Evolutionary conservation across 2,888 invertebrate species (phyloP).

Genomic region (Synergus gifuensis): DNA sequence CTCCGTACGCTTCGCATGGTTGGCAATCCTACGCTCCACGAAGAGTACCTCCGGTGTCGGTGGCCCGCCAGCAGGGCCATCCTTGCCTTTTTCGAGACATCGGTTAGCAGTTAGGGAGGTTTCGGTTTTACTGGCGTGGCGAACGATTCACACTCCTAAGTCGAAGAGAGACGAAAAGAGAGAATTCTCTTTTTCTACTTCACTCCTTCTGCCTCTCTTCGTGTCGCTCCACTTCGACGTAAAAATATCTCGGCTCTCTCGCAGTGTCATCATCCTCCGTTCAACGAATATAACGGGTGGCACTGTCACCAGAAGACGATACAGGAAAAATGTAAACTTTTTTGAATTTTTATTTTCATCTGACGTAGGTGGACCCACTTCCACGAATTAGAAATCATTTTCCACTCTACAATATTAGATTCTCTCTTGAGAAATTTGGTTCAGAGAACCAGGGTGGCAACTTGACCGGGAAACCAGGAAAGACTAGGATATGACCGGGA

Average conservation of each 20-base stretch:
- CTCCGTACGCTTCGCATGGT: constrained; percentile 33
- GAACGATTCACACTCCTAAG: constrained; percentile 60
- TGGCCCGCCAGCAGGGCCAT: constrained; percentile 12
- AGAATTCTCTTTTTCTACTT: constrained; percentile 42
- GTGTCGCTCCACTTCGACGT: constrained; percentile 69
- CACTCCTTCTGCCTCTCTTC: constrained; percentile 49
- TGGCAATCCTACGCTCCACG: constrained; percentile 36
- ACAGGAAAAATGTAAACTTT: constrained; percentile 16
- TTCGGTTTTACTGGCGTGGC: constrained; percentile 61
- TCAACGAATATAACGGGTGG: constrained; percentile 59
- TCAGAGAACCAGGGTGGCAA: too few species aligned
- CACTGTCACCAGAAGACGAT: constrained; percentile 44
- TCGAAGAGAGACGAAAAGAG: constrained; percentile 48
- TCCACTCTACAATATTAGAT: not conserved
- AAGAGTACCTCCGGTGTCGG: constrained; percentile 36
- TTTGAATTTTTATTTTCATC: constrained; percentile 3
- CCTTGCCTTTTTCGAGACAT: constrained; percentile 9
- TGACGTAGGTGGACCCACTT: not conserved
- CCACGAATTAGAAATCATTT: not conserved
- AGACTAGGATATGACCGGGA: too few species aligned
- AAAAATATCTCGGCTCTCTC: constrained; percentile 67
- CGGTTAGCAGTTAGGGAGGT: constrained; percentile 54
- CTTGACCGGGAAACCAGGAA: too few species aligned
- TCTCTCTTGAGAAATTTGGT: not conserved
- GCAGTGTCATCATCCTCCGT: constrained; percentile 65